A percentile compares a stretch with the other conserved stretches of the same genome.
Conservation (phyloP, 2,888 invertebrate species). For the Teleiodes luculella region DNA sequence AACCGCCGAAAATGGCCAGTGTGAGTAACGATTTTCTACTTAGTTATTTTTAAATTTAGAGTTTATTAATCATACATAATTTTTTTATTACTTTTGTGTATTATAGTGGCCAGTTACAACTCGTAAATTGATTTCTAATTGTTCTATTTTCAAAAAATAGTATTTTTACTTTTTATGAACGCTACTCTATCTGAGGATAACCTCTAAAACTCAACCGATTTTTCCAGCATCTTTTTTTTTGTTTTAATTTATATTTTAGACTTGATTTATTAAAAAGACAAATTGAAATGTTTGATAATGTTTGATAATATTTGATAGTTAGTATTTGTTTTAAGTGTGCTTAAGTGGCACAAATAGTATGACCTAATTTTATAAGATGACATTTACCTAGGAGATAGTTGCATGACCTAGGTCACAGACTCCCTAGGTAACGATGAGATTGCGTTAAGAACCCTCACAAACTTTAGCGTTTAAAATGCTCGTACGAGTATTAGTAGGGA, state of each 20-base stretch:
- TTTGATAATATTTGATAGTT: neutral
- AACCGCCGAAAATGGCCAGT: neutral
- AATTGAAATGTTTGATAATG: neutral
- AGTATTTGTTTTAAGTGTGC: neutral
- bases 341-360: slow-evolving; percentile 33
- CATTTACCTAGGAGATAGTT: slow-evolving; percentile 40
- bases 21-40: slow-evolving; percentile 7
- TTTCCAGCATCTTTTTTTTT: no score
- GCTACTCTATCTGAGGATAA: neutral
- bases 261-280: neutral
- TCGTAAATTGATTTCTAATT: neutral
- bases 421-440: neutral
- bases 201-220: no score
- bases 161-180: neutral
- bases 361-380: slow-evolving; percentile 55
- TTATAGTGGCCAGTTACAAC: neutral
- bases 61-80: neutral
- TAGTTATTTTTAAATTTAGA: neutral
- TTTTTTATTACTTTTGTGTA: neutral
- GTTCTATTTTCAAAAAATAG: neutral
- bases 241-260: neutral
- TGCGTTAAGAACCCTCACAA: neutral
- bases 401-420: slow-evolving; percentile 54
- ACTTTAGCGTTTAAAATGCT: neutral
- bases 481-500: no score